phyloP scores from a whole-genome alignment of 2,888 invertebrate genomes.

The Troides helena region DNA sequence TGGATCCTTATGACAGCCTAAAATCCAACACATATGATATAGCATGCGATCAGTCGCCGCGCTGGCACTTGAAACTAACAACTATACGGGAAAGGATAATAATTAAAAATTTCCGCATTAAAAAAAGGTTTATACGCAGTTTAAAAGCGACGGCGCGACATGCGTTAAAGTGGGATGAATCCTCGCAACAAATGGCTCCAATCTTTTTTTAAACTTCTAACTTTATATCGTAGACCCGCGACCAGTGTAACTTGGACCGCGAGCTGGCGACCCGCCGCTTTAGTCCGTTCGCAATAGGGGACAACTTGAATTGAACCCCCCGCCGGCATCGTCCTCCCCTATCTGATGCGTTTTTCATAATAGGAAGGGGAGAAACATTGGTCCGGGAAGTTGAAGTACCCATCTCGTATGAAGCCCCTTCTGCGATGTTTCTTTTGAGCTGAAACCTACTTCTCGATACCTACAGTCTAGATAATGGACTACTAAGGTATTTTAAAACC shows the following conservation, averaged over 20 bases:
- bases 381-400: slow-evolving; percentile 23
- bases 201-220: slow-evolving; percentile 27
- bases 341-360: slow-evolving; percentile 28
- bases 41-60: too few species aligned
- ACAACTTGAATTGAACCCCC: slow-evolving; percentile 11
- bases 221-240: slow-evolving; percentile 11
- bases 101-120: background rate
- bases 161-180: slow-evolving; percentile 15
- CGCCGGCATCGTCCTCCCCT: background rate
- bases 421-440: slow-evolving; percentile 21
- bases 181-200: slow-evolving; percentile 20
- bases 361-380: slow-evolving; percentile 25
- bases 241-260: slow-evolving; percentile 16
- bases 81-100: too few species aligned
- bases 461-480: slow-evolving; percentile 2
- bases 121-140: background rate
- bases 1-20: too few species aligned
- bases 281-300: slow-evolving; percentile 5
- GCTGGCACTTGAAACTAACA: too few species aligned
- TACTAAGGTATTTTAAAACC: too few species aligned
- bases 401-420: slow-evolving; percentile 24
- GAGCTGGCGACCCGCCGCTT: background rate
- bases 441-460: background rate
- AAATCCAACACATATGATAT: too few species aligned
- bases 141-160: background rate